phyloP scores from a whole-genome alignment of 2,888 invertebrate genomes.

The Laspeyria flexula region DNA sequence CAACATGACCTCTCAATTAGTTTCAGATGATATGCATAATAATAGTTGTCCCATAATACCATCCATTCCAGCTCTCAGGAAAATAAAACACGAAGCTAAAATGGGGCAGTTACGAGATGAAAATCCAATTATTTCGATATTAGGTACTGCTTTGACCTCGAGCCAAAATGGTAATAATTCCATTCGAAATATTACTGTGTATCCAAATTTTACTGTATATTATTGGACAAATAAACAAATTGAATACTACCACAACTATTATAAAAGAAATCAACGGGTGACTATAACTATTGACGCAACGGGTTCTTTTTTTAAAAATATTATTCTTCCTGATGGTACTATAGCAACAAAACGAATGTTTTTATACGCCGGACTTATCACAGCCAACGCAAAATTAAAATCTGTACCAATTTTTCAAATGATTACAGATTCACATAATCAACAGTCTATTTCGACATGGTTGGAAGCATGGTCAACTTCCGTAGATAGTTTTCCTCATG shows the following conservation, averaged over 20 bases:
- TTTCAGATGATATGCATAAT: not conserved
- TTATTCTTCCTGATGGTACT: slow-evolving; percentile 5
- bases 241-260: slow-evolving; percentile 4
- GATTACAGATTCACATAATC: slow-evolving; percentile 6
- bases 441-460: slow-evolving; percentile 6
- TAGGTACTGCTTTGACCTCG: slow-evolving; percentile 2
- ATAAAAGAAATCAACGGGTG: not conserved
- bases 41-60: not conserved
- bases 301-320: slow-evolving; percentile 1
- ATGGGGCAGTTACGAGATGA: not conserved
- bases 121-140: slow-evolving; percentile 3
- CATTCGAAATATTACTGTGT: slow-evolving; percentile 1
- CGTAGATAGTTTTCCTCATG: not conserved
- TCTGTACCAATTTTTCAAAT: slow-evolving; percentile 17
- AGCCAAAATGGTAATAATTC: slow-evolving; percentile 1
- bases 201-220: slow-evolving; percentile 7
- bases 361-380: slow-evolving; percentile 9
- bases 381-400: not conserved
- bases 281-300: slow-evolving; percentile 6
- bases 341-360: slow-evolving; percentile 3
- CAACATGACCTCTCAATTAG: not conserved
- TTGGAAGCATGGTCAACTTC: not conserved
- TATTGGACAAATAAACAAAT: slow-evolving; percentile 6
- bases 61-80: not conserved
- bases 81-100: slow-evolving; percentile 1